These are phyloP conservation scores for Drosophila lacteicornis DNA, from an alignment of 1,140 invertebrate genomes.

Conservation along the genomic window DNA sequence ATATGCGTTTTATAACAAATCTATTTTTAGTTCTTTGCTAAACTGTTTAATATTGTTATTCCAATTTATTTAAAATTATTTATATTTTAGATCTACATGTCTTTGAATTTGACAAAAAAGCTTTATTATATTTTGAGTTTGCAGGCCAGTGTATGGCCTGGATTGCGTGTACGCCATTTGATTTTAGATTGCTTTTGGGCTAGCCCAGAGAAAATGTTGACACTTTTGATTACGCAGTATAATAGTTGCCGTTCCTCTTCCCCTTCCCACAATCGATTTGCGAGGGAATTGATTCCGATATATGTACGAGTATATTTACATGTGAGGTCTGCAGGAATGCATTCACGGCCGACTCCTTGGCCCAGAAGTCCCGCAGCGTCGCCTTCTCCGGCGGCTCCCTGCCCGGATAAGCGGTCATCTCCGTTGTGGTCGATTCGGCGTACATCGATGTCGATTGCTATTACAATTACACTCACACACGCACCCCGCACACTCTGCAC, in stretches of 20 bases:
- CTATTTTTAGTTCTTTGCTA: too few species aligned
- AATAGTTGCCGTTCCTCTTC: conserved; percentile 12
- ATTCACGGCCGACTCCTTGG: conserved; percentile 80
- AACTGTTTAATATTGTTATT: too few species aligned
- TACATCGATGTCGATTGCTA: conserved; percentile 56
- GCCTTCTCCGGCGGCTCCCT: conserved; percentile 62
- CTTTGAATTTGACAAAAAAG: too few species aligned
- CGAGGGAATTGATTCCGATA: conserved; percentile 1
- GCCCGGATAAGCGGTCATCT: conserved; percentile 72
- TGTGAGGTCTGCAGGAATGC: conserved; percentile 76
- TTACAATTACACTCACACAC: conserved; percentile 42
- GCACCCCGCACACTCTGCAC: neutral
- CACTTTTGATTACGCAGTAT: conserved; percentile 49
- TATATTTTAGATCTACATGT: too few species aligned
- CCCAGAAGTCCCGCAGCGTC: conserved; percentile 79
- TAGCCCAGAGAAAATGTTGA: conserved; percentile 44
- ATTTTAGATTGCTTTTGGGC: conserved; percentile 47
- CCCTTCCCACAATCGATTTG: conserved; percentile 12
- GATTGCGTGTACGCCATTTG: conserved; percentile 37
- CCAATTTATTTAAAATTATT: too few species aligned
- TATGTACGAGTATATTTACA: conserved; percentile 51
- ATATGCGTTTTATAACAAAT: too few species aligned
- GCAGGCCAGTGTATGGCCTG: conserved; percentile 14
- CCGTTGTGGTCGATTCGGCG: conserved; percentile 79
- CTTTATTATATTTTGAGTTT: neutral